Evolutionary conservation across 2,113 vertebrate genomes (phyloP).

Genomic region (Sarotherodon lohbergeri): DNA sequence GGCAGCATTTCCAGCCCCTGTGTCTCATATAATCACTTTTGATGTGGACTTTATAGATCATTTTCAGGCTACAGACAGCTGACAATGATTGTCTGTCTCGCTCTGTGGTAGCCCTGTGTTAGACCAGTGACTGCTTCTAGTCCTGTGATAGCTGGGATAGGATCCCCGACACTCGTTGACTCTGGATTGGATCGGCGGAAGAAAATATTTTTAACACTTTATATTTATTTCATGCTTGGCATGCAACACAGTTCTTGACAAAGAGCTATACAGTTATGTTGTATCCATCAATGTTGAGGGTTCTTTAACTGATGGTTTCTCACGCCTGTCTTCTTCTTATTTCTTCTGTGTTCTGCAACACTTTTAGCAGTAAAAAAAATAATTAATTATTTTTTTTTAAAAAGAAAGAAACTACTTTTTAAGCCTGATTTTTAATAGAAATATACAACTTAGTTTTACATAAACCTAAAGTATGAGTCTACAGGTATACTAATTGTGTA

Average conservation of each 20-base stretch:
- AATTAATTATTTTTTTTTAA: accelerated
- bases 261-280: neutral
- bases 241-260: neutral
- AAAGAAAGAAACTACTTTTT: neutral
- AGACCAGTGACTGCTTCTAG: neutral
- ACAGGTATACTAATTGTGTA: neutral
- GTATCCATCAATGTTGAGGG: neutral
- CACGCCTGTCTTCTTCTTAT: neutral
- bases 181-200: neutral
- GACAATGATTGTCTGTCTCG: neutral
- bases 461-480: neutral
- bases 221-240: neutral
- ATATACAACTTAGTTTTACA: neutral
- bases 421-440: neutral
- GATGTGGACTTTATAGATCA: neutral
- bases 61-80: neutral
- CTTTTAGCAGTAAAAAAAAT: neutral
- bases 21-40: neutral
- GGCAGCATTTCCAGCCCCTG: neutral
- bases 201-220: neutral
- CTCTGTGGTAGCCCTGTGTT: neutral
- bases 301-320: neutral
- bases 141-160: neutral
- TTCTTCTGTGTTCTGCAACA: neutral
- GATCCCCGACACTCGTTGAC: neutral